Percentiles rank a stretch among this genome's conserved stretches.
These are phyloP conservation scores for Lepidurus apus DNA, from an alignment of 1,140 invertebrate genomes.

Conservation along the genomic window DNA sequence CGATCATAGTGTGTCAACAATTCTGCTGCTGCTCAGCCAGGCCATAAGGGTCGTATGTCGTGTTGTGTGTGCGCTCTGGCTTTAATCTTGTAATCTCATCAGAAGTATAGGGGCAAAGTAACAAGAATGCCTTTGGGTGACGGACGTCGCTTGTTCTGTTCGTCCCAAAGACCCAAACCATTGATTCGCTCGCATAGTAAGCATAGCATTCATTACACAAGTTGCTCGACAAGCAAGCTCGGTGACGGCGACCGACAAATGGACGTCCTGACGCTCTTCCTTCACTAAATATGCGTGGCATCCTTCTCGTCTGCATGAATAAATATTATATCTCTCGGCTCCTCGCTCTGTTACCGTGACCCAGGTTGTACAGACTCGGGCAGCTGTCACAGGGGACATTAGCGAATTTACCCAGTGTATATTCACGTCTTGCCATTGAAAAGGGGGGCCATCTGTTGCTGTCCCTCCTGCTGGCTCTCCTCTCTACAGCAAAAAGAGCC, in stretches of 20 bases:
- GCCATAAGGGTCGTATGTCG: neutral
- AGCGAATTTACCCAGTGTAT: conserved; percentile 9
- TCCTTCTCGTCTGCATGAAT: no score
- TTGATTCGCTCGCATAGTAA: no score
- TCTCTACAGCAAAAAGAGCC: neutral
- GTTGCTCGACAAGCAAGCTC: neutral
- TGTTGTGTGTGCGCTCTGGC: neutral
- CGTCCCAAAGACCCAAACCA: neutral
- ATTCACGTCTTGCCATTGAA: neutral
- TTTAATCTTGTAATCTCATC: neutral
- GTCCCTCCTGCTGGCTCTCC: conserved; percentile 6
- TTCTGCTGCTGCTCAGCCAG: neutral
- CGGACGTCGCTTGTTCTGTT: neutral
- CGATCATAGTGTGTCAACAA: neutral
- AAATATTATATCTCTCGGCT: no score
- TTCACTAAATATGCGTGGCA: no score
- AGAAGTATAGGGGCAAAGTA: neutral
- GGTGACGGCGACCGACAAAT: neutral
- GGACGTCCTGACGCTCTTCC: neutral
- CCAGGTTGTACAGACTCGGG: conserved; percentile 8
- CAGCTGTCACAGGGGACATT: conserved; percentile 9
- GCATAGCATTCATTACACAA: conserved; percentile 2
- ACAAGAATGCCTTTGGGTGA: neutral
- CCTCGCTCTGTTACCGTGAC: neutral
- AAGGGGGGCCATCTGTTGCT: conserved; percentile 20